Conservation (phyloP, 2,113 vertebrate species). For the Scophthalmus maximus region DNA sequence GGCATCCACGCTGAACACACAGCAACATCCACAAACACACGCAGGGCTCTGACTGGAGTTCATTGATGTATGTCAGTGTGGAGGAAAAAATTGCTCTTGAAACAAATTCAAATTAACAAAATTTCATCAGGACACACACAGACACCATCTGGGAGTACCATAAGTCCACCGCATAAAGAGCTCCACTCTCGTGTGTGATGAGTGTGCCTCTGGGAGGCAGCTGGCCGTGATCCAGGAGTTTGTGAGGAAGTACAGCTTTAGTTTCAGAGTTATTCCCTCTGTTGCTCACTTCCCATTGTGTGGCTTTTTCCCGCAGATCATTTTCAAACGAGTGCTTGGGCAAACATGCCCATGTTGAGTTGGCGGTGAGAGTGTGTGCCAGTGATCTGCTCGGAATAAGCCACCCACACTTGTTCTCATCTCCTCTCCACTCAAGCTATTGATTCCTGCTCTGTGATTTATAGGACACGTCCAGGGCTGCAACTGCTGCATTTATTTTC, state of each 20-base stretch:
- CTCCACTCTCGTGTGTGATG: slow-evolving; percentile 37
- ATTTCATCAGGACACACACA: slow-evolving; percentile 14
- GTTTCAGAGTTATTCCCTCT: slow-evolving; percentile 7
- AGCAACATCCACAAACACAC: slow-evolving; percentile 7
- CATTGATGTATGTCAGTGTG: slow-evolving; percentile 36
- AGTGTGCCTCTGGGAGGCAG: slow-evolving; percentile 30
- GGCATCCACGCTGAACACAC: slow-evolving; percentile 7
- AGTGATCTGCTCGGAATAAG: background rate
- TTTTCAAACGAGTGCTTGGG: slow-evolving; percentile 11
- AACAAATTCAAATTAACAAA: slow-evolving; percentile 24
- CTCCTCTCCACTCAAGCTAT: slow-evolving; percentile 23
- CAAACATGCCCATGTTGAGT: slow-evolving; percentile 5
- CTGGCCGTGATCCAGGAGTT: slow-evolving; percentile 34
- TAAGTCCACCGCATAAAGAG: slow-evolving; percentile 52
- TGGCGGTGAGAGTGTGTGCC: background rate
- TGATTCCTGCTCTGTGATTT: slow-evolving; percentile 23
- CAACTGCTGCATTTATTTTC: too few species aligned
- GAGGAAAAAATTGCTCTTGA: background rate
- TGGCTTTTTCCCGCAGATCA: slow-evolving; percentile 12
- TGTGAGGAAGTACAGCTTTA: slow-evolving; percentile 25
- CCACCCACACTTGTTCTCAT: slow-evolving; percentile 28
- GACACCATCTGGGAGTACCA: slow-evolving; percentile 55
- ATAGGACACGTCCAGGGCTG: too few species aligned
- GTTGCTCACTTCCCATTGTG: slow-evolving; percentile 19
- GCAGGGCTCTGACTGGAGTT: slow-evolving; percentile 17